Evolutionary conservation across 1,140 invertebrate species (phyloP).

Genomic region (Scaptomyza graminum): DNA sequence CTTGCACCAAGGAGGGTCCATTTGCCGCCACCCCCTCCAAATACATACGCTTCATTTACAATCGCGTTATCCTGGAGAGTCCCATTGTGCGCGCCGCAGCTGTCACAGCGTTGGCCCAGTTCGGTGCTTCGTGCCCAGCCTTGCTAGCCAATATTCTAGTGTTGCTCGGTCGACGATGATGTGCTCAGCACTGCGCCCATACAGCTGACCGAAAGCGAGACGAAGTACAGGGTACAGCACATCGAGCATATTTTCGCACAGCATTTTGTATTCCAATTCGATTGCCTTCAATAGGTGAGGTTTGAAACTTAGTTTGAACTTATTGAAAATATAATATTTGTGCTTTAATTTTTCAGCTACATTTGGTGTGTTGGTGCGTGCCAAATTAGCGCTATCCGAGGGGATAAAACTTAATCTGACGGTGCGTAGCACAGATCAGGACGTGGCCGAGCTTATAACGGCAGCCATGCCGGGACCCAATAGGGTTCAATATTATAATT

Average conservation of each 20-base stretch:
- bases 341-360: slow-evolving; percentile 85
- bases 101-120: slow-evolving; percentile 98
- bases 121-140: slow-evolving; percentile 97
- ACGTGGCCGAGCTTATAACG: slow-evolving; percentile 93
- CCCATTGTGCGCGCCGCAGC: slow-evolving; percentile 97
- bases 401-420: slow-evolving; percentile 91
- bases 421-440: slow-evolving; percentile 87
- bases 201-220: slow-evolving; percentile 99
- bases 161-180: slow-evolving; percentile 96
- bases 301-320: neutral
- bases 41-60: slow-evolving; percentile 99
- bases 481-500: slow-evolving; percentile 61
- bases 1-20: slow-evolving; percentile 97
- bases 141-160: slow-evolving; percentile 94
- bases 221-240: slow-evolving; percentile 98
- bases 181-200: slow-evolving; percentile 95
- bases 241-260: slow-evolving; percentile 96
- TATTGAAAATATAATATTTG: neutral
- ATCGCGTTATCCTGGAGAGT: slow-evolving; percentile 98
- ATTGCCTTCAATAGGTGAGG: slow-evolving; percentile 90
- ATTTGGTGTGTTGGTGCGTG: slow-evolving; percentile 94
- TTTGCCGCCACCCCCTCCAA: slow-evolving; percentile 96
- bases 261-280: slow-evolving; percentile 95
- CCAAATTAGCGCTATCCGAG: slow-evolving; percentile 91
- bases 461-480: slow-evolving; percentile 84